A percentile compares a stretch with the other conserved stretches of the same genome.
phyloP scores from a whole-genome alignment of 2,113 vertebrate species.

The Triplophysa rosa region DNA sequence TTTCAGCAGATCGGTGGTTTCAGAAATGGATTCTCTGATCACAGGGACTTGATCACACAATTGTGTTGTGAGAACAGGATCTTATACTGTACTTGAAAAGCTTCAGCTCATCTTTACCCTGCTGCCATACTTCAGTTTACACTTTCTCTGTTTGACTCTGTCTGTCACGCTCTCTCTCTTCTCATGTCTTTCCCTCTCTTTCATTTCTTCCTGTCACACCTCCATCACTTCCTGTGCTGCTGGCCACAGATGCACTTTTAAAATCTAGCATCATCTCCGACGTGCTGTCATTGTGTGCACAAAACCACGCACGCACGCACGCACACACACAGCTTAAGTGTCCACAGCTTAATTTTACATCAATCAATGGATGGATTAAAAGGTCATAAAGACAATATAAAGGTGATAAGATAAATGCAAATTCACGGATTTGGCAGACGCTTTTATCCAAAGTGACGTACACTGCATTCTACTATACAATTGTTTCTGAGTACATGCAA shows the following conservation, averaged over 20 bases:
- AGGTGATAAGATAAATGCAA: background rate
- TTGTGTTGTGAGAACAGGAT: background rate
- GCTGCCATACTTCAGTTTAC: background rate
- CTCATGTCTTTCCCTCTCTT: background rate
- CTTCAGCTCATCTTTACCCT: background rate
- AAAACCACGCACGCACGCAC: slow-evolving; percentile 19
- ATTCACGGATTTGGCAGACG: background rate
- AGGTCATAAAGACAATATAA: slow-evolving; percentile 20
- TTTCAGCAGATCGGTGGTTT: background rate
- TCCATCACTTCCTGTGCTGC: slow-evolving; percentile 53
- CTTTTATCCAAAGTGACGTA: too few species aligned
- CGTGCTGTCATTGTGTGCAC: slow-evolving; percentile 13
- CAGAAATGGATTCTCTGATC: background rate
- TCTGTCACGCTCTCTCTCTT: background rate
- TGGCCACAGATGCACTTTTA: slow-evolving; percentile 32
- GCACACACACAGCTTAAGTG: background rate
- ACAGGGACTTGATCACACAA: background rate
- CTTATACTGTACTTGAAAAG: background rate
- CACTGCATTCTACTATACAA: too few species aligned
- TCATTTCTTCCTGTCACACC: slow-evolving; percentile 56
- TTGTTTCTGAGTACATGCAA: too few species aligned
- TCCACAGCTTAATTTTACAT: background rate
- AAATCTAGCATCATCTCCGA: slow-evolving; percentile 35
- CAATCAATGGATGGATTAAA: background rate
- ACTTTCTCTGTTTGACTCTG: slow-evolving; percentile 1